Percentiles rank a stretch among this genome's conserved stretches.
Conservation (phyloP, 2,888 invertebrate genomes). For the Osmoderma eremita region DNA sequence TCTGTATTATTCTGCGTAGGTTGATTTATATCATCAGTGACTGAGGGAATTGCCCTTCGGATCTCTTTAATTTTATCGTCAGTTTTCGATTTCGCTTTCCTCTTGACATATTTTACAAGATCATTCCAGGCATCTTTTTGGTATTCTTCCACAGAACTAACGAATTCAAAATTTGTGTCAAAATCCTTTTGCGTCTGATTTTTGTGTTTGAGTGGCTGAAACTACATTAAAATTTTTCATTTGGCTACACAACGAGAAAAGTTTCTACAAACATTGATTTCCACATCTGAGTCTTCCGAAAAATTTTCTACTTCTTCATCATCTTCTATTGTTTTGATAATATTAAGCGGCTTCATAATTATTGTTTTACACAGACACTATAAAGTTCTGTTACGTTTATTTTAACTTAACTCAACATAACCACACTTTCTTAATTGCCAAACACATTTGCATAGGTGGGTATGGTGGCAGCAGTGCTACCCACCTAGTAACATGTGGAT, state of each 20-base stretch:
- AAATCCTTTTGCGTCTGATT: constrained; percentile 76
- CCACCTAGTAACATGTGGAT: no score
- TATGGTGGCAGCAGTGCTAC: no score
- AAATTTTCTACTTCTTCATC: constrained; percentile 83
- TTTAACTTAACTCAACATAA: no score
- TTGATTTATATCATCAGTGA: constrained; percentile 63
- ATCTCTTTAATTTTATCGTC: constrained; percentile 84
- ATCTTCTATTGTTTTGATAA: constrained; percentile 86
- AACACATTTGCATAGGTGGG: no score
- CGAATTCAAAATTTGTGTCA: constrained; percentile 84
- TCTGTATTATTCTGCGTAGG: constrained; percentile 61
- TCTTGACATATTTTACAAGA: constrained; percentile 79
- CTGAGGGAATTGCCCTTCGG: constrained; percentile 52
- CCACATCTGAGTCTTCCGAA: constrained; percentile 83
- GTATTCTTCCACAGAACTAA: constrained; percentile 80
- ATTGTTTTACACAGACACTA: no score
- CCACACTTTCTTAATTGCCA: no score
- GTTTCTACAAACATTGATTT: constrained; percentile 73
- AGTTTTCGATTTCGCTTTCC: constrained; percentile 81
- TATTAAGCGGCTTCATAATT: constrained; percentile 20
- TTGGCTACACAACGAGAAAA: neutral
- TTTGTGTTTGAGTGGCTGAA: constrained; percentile 84
- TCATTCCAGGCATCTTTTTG: constrained; percentile 85
- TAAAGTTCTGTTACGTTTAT: no score
- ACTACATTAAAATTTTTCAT: constrained; percentile 64